Evolutionary conservation across 2,888 invertebrate species (phyloP).

Genomic region (Allacma fusca): DNA sequence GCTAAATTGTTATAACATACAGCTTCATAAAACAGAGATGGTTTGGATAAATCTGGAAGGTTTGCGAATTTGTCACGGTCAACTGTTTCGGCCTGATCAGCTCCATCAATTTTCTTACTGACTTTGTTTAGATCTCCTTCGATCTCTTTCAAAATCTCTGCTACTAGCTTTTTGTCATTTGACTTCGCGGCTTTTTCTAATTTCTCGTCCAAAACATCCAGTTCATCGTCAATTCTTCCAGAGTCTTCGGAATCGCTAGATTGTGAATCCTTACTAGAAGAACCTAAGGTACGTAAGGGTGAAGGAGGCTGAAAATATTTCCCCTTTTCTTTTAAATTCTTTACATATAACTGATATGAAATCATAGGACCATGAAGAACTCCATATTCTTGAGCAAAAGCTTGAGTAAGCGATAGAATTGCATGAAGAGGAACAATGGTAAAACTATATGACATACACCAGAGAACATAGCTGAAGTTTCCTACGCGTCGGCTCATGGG

Average conservation of each 20-base stretch:
- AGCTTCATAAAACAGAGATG: constrained; percentile 72
- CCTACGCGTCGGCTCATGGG: constrained; percentile 78
- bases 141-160: constrained; percentile 41
- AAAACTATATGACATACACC: constrained; percentile 75
- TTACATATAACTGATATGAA: constrained; percentile 51
- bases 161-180: constrained; percentile 44
- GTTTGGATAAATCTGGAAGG: constrained; percentile 56
- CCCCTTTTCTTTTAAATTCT: constrained; percentile 39
- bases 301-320: constrained; percentile 14
- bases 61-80: constrained; percentile 44
- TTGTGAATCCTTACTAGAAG: too few relatives aligned
- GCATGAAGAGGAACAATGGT: constrained; percentile 68
- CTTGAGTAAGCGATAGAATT: constrained; percentile 46
- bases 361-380: constrained; percentile 56
- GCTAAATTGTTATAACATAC: constrained; percentile 82
- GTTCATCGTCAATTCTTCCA: constrained; percentile 13
- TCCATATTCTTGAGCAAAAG: constrained; percentile 51
- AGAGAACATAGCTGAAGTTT: constrained; percentile 82
- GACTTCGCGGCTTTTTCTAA: constrained; percentile 29
- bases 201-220: constrained; percentile 32
- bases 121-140: constrained; percentile 33
- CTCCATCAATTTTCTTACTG: constrained; percentile 29
- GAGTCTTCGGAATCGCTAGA: background rate
- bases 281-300: too few relatives aligned
- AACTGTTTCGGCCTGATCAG: constrained; percentile 9